phyloP scores from a whole-genome alignment of 2,797 vertebrate genomes.

The Enteromius radiatus region DNA sequence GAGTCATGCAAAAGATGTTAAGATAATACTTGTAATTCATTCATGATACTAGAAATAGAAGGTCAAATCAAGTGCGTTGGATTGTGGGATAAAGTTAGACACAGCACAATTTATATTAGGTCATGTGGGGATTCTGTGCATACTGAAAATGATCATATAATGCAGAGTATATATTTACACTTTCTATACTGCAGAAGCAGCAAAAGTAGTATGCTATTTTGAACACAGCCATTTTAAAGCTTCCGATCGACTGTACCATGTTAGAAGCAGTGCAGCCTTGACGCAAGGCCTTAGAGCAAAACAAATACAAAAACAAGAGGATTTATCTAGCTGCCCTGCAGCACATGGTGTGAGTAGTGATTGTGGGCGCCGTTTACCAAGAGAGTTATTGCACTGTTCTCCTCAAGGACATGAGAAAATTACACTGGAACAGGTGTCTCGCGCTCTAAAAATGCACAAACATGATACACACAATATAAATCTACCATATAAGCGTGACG shows the following conservation, averaged over 20 bases:
- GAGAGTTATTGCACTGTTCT: constrained; percentile 37
- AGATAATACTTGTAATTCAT: background rate
- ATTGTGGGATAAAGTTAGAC: constrained; percentile 14
- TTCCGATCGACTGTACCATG: background rate
- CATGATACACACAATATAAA: constrained; percentile 7
- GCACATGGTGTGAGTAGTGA: constrained; percentile 25
- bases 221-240: background rate
- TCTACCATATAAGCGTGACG: constrained; percentile 6
- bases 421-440: constrained; percentile 37
- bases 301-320: constrained; percentile 32
- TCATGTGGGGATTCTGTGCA: background rate
- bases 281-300: constrained; percentile 5
- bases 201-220: background rate
- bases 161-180: background rate
- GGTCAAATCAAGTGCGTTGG: background rate
- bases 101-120: constrained; percentile 9
- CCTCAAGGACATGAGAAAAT: constrained; percentile 44
- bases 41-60: background rate
- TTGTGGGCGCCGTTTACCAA: constrained; percentile 29
- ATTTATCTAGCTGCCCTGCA: constrained; percentile 33
- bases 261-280: constrained; percentile 28
- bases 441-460: background rate
- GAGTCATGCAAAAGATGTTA: constrained; percentile 1
- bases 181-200: background rate
- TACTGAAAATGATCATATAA: background rate